Evolutionary conservation across 1,140 invertebrate species (phyloP).

Genomic region (Lethrus apterus): DNA sequence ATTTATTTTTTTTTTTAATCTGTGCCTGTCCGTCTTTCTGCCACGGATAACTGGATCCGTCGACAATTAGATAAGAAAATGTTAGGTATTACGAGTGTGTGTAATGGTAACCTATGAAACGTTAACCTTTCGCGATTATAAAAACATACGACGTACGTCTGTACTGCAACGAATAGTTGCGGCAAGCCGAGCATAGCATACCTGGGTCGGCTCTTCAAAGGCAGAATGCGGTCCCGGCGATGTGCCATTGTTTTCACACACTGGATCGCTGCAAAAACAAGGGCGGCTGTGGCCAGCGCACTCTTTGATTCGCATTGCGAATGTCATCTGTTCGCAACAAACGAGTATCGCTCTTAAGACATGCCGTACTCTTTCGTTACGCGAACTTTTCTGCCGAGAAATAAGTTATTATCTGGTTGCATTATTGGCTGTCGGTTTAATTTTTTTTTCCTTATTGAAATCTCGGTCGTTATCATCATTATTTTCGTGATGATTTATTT

Average conservation of each 20-base stretch:
- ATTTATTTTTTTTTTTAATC: too few species aligned
- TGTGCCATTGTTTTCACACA: constrained; percentile 40
- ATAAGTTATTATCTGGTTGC: too few species aligned
- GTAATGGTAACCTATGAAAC: constrained; percentile 5
- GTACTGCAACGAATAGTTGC: constrained; percentile 11
- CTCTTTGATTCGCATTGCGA: constrained; percentile 36
- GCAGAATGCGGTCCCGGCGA: constrained; percentile 35
- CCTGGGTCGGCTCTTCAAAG: constrained; percentile 32
- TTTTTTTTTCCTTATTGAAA: too few species aligned
- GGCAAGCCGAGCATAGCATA: constrained; percentile 25
- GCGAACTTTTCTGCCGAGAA: too few species aligned
- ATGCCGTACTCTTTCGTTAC: too few species aligned
- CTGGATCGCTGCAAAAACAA: constrained; percentile 36
- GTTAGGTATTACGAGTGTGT: too few species aligned
- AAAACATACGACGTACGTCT: constrained; percentile 9
- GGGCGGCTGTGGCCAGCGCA: constrained; percentile 30
- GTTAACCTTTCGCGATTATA: constrained; percentile 6
- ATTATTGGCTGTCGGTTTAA: too few species aligned
- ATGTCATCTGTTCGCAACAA: constrained; percentile 28
- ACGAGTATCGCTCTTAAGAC: constrained; percentile 17
- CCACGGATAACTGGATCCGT: too few species aligned
- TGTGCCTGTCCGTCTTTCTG: too few species aligned
- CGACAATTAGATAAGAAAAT: too few species aligned
- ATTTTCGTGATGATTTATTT: too few species aligned
- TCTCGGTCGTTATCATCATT: too few species aligned